These are phyloP conservation scores for Hirudinaria manillensis DNA, from an alignment of 2,888 invertebrate genomes.

Conservation along the genomic window DNA sequence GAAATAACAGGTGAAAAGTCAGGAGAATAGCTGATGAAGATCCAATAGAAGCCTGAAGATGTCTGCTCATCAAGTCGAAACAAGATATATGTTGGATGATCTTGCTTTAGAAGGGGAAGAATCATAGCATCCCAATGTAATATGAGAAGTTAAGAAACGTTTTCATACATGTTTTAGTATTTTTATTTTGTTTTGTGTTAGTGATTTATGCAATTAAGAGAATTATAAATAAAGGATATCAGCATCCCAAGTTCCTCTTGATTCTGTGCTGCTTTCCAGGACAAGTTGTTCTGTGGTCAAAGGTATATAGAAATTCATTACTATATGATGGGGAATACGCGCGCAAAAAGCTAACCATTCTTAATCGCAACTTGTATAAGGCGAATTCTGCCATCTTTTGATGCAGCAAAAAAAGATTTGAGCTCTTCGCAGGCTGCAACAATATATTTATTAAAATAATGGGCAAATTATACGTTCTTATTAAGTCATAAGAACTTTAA, in stretches of 20 bases:
- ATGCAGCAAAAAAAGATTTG: conserved; percentile 44
- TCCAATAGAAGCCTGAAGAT: conserved; percentile 78
- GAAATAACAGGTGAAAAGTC: conserved; percentile 8
- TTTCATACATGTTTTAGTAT: background rate
- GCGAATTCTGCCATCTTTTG: conserved; percentile 46
- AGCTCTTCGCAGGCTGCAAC: conserved; percentile 46
- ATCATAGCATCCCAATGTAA: conserved; percentile 49
- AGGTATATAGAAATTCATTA: too few species aligned
- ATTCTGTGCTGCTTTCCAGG: conserved; percentile 41
- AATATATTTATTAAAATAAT: too few species aligned
- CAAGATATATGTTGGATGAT: conserved; percentile 80
- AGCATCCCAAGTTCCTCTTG: conserved; percentile 47
- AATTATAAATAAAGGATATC: conserved; percentile 46
- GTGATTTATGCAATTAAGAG: background rate
- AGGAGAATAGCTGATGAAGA: conserved; percentile 74
- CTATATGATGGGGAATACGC: too few species aligned
- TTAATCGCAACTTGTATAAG: conserved; percentile 48
- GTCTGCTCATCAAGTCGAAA: conserved; percentile 69
- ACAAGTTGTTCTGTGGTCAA: conserved; percentile 43
- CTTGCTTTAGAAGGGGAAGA: conserved; percentile 51
- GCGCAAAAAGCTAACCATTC: conserved; percentile 44
- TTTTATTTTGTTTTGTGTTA: background rate
- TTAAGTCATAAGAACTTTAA: background rate
- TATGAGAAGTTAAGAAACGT: background rate
- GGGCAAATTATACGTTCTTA: too few species aligned